A percentile compares a stretch with the other conserved stretches of the same genome.
Evolutionary conservation across 2,113 vertebrate genomes (phyloP).

Genomic region (Phyllostomus discolor): DNA sequence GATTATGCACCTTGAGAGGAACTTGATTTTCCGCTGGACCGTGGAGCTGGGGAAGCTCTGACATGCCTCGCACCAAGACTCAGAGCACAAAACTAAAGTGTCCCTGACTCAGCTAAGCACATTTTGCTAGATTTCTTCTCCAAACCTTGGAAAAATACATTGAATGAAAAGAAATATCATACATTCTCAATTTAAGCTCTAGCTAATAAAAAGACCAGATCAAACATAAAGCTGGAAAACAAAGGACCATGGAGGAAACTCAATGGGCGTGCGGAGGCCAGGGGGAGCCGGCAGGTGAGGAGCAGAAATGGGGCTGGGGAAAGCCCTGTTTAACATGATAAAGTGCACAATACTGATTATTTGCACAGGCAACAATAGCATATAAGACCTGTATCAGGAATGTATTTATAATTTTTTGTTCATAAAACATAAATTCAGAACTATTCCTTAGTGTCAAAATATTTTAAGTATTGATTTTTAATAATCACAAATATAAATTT

Average conservation of each 20-base stretch:
- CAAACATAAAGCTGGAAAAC: background rate
- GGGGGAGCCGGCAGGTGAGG: background rate
- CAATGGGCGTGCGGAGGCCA: background rate
- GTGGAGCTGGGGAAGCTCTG: background rate
- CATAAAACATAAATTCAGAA: conserved; percentile 11
- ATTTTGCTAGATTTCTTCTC: background rate
- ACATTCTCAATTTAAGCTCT: background rate
- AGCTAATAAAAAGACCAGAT: background rate
- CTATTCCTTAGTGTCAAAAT: background rate
- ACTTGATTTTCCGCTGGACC: background rate
- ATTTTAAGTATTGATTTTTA: conserved; percentile 7
- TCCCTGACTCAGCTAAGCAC: background rate
- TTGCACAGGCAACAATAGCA: background rate
- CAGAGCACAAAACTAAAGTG: background rate
- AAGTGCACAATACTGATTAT: background rate
- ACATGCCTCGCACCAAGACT: background rate
- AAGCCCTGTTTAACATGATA: background rate
- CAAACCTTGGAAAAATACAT: background rate
- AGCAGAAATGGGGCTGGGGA: background rate
- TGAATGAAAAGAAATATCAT: background rate
- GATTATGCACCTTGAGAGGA: background rate
- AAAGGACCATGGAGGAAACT: background rate
- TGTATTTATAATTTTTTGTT: background rate
- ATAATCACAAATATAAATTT: background rate
- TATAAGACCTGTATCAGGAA: background rate